Conservation (phyloP, 2,113 vertebrate species). For the Oostethus manadensis region DNA sequence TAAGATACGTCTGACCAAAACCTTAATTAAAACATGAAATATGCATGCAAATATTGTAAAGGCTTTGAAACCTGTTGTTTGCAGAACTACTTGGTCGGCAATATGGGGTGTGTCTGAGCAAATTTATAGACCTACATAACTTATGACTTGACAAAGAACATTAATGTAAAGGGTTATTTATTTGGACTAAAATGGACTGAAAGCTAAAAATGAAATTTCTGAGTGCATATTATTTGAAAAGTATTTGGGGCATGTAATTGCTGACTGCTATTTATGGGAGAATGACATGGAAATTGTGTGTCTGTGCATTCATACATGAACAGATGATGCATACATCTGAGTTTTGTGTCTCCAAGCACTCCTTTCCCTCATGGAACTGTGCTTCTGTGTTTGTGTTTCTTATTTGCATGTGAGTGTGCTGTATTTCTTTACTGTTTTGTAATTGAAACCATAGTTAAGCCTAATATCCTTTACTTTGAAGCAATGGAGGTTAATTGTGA, state of each 20-base stretch:
- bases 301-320: neutral
- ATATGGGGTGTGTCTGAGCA: constrained; percentile 18
- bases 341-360: neutral
- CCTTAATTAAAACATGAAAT: constrained; percentile 51
- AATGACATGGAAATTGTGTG: neutral
- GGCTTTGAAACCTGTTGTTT: constrained; percentile 31
- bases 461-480: constrained; percentile 60
- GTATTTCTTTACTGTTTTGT: constrained; percentile 43
- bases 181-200: neutral
- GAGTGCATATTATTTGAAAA: neutral
- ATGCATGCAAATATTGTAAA: constrained; percentile 50
- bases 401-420: constrained; percentile 12
- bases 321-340: no score
- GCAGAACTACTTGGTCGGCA: constrained; percentile 30
- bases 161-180: neutral
- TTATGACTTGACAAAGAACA: constrained; percentile 27
- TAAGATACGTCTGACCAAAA: constrained; percentile 33
- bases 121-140: constrained; percentile 20
- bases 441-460: constrained; percentile 59
- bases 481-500: constrained; percentile 61
- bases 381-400: neutral
- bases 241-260: neutral
- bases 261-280: neutral
- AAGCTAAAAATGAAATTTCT: neutral
- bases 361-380: constrained; percentile 18